Evolutionary conservation across 2,888 invertebrate genomes (phyloP), one percentile per base, ranked within the genome.

Genomic region (Seladonia tumulorum): DNA sequence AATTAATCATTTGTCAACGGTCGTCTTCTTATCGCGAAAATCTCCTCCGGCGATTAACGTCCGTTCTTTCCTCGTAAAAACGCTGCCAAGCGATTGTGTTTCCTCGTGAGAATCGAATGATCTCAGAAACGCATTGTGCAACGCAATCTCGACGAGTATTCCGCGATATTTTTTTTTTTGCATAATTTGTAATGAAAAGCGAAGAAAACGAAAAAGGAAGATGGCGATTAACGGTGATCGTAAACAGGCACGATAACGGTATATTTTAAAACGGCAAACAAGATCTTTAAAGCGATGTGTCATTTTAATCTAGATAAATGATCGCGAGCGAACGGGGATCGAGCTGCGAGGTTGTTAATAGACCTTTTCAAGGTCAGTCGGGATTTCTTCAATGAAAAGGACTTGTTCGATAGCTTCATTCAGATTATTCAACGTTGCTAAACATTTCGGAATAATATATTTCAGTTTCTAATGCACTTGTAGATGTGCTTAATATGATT

Each of bases 221-320:
- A 39, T 16, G 22, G 10, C 22, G 39, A 39, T 68, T 70, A 70
- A 42, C 39, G n/a, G 39, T 42, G 42, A 42, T 42, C 14, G 42
- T 42, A 70, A 70, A 70, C 42, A 70, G n/a, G 42, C 42, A 12
- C n/a, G 42, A 70, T 70, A 70, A 70, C 70, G 70, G 70, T 42
- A 42, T 42, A 70, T 14, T 42, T 42, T 70, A 42, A 57, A 57
- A 70, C 42, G 70, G 42, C 39, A 42, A 42, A 70, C 42, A 70
- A 70, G 70, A 70, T 70, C 29, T 42, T 42, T 42, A 42, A 42
- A 5, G 2, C 12, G 70, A 70, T 42, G 70, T 42, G 42, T n/a
- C 70, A 42, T 76, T 35, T 80, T 76, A 70, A 70, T 70, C 70
- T 70, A 70, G 70, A 70, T 42, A 42, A 42, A 70, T 70, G 70